Evolutionary conservation across 2,797 vertebrate genomes (phyloP), one percentile per base, ranked within the genome.

Genomic region (Alca torda): DNA sequence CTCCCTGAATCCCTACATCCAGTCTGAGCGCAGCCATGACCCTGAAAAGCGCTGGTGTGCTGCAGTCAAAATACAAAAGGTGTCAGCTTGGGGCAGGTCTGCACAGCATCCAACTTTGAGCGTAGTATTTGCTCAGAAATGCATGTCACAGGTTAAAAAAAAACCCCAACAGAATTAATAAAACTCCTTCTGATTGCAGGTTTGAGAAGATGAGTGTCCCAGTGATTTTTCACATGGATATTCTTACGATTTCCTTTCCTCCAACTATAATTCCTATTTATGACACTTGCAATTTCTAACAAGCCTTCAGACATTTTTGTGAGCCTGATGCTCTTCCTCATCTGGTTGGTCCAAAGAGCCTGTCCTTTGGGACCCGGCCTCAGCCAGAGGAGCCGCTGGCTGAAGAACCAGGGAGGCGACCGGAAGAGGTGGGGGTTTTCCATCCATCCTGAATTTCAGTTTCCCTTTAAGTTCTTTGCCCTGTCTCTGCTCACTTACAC

Each of bases 311-410:
- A 20, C 6, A 11, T n/a, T 72, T 46, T 53, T 67, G 56, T 50
- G 64, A 70, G 63, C 39, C 68, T 60, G 76, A 31, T 54, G 56
- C 67, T 84, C 33, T 39, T 74, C 39, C 69, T 76, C 61, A 20
- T 53, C 50, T 53, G 54, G 41, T 16, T 39, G 30, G 13, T 77
- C 30, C 41, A 21, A 57, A 63, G 20, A 68, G 26, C 20, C n/a
- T 25, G 21, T 51, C 60, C 60, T 63, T 43, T 21, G 57, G 82
- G 59, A 51, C 15, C 31, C 17, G 12, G 48, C 33, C 26, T 20
- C 61, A 18, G 57, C 35, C 0, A 0, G 16, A 48, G 50, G 8
- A 56, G 33, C 8, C 0, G 0, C 53, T 79, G 87, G 10, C 68
- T 63, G 76, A 78, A 74, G 76, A 77, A 28, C 73, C 79, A 25